A percentile compares a stretch with the other conserved stretches of the same genome.
These are phyloP conservation scores for Calliphora vicina DNA, from an alignment of 1,140 invertebrate genomes.

Conservation along the genomic window DNA sequence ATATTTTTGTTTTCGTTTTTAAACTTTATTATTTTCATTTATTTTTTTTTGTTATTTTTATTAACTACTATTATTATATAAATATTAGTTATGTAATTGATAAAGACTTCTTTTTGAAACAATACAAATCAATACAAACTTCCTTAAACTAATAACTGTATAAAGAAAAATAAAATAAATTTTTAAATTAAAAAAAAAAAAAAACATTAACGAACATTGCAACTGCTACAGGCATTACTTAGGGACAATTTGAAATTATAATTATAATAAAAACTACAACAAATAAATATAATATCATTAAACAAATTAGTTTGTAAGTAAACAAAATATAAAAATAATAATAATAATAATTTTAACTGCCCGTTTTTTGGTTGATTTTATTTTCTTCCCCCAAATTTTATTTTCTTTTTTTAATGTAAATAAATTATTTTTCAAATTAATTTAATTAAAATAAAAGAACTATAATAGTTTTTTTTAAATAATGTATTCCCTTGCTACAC, in stretches of 20 bases:
- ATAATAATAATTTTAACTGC: not conserved
- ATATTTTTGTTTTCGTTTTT: constrained; percentile 20
- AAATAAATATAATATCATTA: not conserved
- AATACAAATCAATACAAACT: constrained; percentile 19
- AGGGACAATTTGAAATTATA: constrained; percentile 26
- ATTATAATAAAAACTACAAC: not conserved
- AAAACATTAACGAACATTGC: not conserved
- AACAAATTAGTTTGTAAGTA: not conserved
- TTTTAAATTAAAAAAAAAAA: not conserved
- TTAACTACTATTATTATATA: not conserved
- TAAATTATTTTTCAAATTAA: not conserved
- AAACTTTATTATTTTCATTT: not conserved
- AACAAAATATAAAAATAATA: too few relatives aligned
- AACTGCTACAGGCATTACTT: constrained; percentile 38
- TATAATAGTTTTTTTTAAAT: not conserved
- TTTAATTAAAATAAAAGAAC: not conserved
- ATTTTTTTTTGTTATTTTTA: too few relatives aligned
- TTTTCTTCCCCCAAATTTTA: not conserved
- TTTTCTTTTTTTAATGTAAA: constrained; percentile 1
- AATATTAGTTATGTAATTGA: not conserved
- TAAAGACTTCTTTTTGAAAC: constrained; percentile 27
- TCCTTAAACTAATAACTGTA: constrained; percentile 11
- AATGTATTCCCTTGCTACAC: not conserved
- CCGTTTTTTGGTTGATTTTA: not conserved
- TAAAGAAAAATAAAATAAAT: constrained; percentile 8